Conservation (phyloP, 2,888 invertebrate genomes). For the Scaptomyza reducta region DNA sequence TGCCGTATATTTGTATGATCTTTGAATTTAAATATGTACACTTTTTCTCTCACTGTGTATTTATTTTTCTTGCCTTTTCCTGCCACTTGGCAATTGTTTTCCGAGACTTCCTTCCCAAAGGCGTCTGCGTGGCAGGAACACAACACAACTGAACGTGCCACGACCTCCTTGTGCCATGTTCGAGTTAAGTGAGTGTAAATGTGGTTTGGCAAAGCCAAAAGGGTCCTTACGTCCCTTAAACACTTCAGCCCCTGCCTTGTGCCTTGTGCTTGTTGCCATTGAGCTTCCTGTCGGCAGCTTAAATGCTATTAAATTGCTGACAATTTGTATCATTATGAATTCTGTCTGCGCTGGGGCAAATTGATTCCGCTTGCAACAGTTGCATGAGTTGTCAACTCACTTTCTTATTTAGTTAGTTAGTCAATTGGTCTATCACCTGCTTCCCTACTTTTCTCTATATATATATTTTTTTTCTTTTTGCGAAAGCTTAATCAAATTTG, state of each 20-base stretch:
- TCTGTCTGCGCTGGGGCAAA: constrained; percentile 29
- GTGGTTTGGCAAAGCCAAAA: constrained; percentile 48
- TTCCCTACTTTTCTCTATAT: background rate
- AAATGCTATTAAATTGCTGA: constrained; percentile 78
- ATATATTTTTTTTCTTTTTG: background rate
- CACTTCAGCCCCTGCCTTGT: background rate
- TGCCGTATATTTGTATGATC: too few relatives aligned
- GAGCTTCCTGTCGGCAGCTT: constrained; percentile 58
- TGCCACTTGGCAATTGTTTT: constrained; percentile 68
- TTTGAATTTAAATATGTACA: too few relatives aligned
- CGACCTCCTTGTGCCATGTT: constrained; percentile 51
- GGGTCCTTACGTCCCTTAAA: background rate
- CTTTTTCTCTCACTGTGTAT: background rate
- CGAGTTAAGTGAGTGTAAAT: constrained; percentile 78
- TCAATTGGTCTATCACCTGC: constrained; percentile 1
- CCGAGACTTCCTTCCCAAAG: constrained; percentile 35
- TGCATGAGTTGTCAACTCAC: background rate
- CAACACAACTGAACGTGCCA: constrained; percentile 5
- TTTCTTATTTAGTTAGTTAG: constrained; percentile 3
- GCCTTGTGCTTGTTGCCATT: constrained; percentile 23
- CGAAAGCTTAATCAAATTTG: constrained; percentile 55
- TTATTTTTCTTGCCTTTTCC: constrained; percentile 17
- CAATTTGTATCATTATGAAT: constrained; percentile 68
- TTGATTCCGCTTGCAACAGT: constrained; percentile 28
- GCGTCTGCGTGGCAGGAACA: constrained; percentile 34